Evolutionary conservation across 1,140 invertebrate genomes (phyloP).

Genomic region (Leguminivora glycinivorella): DNA sequence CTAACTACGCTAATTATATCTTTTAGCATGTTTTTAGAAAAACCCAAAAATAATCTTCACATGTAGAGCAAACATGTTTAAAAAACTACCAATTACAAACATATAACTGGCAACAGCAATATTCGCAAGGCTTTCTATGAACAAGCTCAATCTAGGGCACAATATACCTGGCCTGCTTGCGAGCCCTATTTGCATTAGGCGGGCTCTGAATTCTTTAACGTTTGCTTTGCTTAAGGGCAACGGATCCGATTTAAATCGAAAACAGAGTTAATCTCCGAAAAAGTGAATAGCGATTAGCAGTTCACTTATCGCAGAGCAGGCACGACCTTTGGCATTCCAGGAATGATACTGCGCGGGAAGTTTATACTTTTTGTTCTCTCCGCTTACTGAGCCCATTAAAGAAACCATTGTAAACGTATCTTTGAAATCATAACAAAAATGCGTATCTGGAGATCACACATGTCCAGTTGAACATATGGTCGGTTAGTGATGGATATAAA

Average conservation of each 20-base stretch:
- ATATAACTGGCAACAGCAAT: not conserved
- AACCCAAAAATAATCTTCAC: too few relatives aligned
- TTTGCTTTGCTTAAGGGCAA: constrained; percentile 1
- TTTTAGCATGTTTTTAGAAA: too few relatives aligned
- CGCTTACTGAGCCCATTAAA: not conserved
- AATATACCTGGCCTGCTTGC: not conserved
- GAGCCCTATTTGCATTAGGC: not conserved
- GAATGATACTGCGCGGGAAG: constrained; percentile 14
- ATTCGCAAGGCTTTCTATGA: not conserved
- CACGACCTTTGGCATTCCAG: constrained; percentile 24
- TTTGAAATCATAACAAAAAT: not conserved
- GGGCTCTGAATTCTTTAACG: constrained; percentile 5
- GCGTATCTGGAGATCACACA: not conserved
- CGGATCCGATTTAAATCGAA: constrained; percentile 20
- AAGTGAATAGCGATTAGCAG: constrained; percentile 12
- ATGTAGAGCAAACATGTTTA: too few relatives aligned
- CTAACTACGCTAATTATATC: too few relatives aligned
- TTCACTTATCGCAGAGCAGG: constrained; percentile 18
- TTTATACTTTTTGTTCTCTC: not conserved
- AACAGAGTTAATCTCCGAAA: constrained; percentile 4
- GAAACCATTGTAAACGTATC: not conserved
- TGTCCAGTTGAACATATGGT: not conserved
- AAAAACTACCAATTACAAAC: not conserved
- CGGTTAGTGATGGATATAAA: not conserved
- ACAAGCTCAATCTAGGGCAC: not conserved